phyloP scores from a whole-genome alignment of 2,888 invertebrate genomes.

The Drosophila nr. perissopoda region DNA sequence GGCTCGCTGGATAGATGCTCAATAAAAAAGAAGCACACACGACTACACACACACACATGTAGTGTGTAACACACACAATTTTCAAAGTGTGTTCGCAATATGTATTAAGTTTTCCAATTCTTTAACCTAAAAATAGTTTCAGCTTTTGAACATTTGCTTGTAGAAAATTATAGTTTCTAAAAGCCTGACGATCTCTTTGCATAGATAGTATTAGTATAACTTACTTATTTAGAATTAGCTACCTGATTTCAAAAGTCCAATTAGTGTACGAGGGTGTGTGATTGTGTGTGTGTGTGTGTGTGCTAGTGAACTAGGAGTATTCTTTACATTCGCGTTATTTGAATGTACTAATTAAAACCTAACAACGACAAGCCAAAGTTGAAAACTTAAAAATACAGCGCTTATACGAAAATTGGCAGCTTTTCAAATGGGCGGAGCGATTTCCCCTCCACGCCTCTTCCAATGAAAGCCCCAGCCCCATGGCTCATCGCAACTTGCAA shows the following conservation, averaged over 20 bases:
- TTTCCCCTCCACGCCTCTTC: conserved; percentile 55
- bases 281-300: not conserved
- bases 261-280: not conserved
- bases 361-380: conserved; percentile 60
- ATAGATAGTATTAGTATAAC: not conserved
- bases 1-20: conserved; percentile 26
- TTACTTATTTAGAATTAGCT: not conserved
- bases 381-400: conserved; percentile 62
- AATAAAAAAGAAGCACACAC: conserved; percentile 5
- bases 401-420: conserved; percentile 45
- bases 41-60: conserved; percentile 6
- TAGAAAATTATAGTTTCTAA: not conserved
- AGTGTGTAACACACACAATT: conserved; percentile 19
- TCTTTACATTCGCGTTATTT: conserved; percentile 41
- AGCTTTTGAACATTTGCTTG: not conserved
- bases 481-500: conserved; percentile 22
- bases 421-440: conserved; percentile 71
- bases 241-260: not conserved
- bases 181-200: not conserved
- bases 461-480: conserved; percentile 55
- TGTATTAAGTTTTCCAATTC: not conserved
- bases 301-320: not conserved
- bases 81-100: conserved; percentile 15
- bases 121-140: not conserved
- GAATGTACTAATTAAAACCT: conserved; percentile 71